Percentiles rank a stretch among this genome's conserved stretches.
These are phyloP conservation scores for Bombus terrestris DNA, from an alignment of 1,140 invertebrate species.

Conservation along the genomic window DNA sequence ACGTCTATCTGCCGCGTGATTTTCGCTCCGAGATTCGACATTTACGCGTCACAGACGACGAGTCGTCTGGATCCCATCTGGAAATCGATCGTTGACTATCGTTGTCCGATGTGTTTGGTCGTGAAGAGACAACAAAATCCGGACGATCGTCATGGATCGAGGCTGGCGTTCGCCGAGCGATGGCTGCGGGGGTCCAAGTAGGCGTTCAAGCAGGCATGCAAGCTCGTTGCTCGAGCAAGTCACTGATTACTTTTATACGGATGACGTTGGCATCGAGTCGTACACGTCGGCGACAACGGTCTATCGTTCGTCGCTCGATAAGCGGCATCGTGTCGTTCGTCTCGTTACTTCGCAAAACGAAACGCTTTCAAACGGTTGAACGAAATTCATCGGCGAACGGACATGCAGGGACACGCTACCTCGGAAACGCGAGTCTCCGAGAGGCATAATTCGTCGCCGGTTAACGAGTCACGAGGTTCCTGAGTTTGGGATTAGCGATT, in stretches of 20 bases:
- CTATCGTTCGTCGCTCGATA: constrained; percentile 43
- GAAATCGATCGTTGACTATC: too few relatives aligned
- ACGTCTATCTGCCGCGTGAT: too few relatives aligned
- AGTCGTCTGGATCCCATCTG: too few relatives aligned
- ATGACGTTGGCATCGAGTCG: constrained; percentile 61
- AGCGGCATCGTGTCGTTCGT: background rate
- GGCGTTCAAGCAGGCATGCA: too few relatives aligned
- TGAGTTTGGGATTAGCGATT: constrained; percentile 1
- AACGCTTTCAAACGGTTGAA: background rate
- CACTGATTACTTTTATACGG: constrained; percentile 78
- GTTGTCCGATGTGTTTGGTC: too few relatives aligned
- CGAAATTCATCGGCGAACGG: background rate
- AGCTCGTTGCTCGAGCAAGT: constrained; percentile 72
- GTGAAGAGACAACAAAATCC: too few relatives aligned
- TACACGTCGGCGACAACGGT: constrained; percentile 47
- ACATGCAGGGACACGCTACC: background rate
- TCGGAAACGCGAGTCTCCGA: background rate
- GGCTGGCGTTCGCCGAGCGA: too few relatives aligned
- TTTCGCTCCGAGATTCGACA: too few relatives aligned
- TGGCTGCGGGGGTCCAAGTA: too few relatives aligned
- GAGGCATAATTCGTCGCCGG: background rate
- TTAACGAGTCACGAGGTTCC: background rate
- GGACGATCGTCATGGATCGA: too few relatives aligned
- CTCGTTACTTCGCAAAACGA: background rate
- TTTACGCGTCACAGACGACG: too few relatives aligned